A percentile compares a stretch with the other conserved stretches of the same genome.
These are phyloP conservation scores for Dendroctonus valens DNA, from an alignment of 1,140 invertebrate species.

Conservation along the genomic window DNA sequence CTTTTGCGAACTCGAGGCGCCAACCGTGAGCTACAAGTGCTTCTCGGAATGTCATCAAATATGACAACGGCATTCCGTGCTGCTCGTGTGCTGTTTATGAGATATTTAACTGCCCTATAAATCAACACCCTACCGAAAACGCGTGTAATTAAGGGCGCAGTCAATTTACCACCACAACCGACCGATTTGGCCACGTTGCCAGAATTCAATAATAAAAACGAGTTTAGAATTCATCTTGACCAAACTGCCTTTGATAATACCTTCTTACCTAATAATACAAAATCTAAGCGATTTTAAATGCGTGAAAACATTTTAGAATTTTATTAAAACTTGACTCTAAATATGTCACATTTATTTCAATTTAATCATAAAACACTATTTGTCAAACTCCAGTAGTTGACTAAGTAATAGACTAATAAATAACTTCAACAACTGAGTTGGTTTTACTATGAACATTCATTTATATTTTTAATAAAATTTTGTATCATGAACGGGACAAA, in stretches of 20 bases:
- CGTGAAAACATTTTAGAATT: not conserved
- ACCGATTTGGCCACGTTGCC: conserved; percentile 20
- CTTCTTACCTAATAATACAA: not conserved
- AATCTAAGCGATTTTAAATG: not conserved
- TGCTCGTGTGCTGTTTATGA: conserved; percentile 53
- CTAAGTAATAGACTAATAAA: no score
- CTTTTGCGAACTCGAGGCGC: conserved; percentile 11
- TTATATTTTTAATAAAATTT: no score
- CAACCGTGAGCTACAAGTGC: conserved; percentile 30
- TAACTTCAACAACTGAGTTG: no score
- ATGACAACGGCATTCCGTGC: conserved; percentile 47
- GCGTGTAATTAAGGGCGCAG: conserved; percentile 49
- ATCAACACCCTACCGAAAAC: conserved; percentile 50
- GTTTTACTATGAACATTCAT: no score
- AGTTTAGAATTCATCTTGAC: not conserved
- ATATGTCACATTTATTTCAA: not conserved
- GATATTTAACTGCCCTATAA: conserved; percentile 54
- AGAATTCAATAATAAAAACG: not conserved
- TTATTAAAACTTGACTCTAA: not conserved
- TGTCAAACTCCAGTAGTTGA: not conserved
- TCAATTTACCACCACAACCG: conserved; percentile 41
- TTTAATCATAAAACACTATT: not conserved
- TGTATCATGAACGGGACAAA: no score
- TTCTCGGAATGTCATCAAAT: conserved; percentile 43
- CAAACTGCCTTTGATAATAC: not conserved